phyloP scores from a whole-genome alignment of 1,140 invertebrate species.

The Drosophila erecta region DNA sequence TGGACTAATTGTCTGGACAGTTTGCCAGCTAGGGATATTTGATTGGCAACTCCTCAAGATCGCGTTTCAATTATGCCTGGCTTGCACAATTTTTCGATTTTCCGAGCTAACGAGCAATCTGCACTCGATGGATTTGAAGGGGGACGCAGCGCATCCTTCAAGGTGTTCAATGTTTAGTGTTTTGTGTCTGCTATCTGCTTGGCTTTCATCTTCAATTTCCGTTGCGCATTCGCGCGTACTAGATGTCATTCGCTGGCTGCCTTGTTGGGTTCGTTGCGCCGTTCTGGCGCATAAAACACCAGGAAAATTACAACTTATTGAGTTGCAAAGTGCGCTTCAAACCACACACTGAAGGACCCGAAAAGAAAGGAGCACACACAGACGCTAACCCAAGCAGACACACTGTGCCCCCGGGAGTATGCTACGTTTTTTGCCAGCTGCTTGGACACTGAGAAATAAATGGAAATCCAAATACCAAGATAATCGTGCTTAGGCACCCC shows the following conservation, averaged over 20 bases:
- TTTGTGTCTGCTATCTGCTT: conserved; percentile 63
- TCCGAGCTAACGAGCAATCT: conserved; percentile 56
- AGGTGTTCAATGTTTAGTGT: conserved; percentile 54
- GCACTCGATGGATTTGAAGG: conserved; percentile 14
- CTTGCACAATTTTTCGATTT: conserved; percentile 78
- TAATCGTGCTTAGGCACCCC: no score
- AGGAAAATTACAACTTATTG: conserved; percentile 81
- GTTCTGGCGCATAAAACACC: conserved; percentile 59
- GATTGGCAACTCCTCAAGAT: conserved; percentile 23
- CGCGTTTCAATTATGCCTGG: conserved; percentile 63
- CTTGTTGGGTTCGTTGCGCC: conserved; percentile 15
- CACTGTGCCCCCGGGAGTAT: conserved; percentile 48
- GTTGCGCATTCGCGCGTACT: conserved; percentile 64
- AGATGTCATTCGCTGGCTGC: conserved; percentile 9
- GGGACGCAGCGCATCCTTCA: conserved; percentile 46
- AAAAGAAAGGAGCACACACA: conserved; percentile 3
- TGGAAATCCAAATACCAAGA: no score
- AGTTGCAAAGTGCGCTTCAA: conserved; percentile 67
- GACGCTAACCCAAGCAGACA: conserved; percentile 25
- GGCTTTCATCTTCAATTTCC: conserved; percentile 81
- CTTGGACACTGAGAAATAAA: background rate
- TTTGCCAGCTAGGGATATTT: conserved; percentile 15
- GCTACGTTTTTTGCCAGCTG: conserved; percentile 43
- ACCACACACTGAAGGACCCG: conserved; percentile 12
- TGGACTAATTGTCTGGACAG: conserved; percentile 32